A percentile compares a stretch with the other conserved stretches of the same genome.
phyloP scores from a whole-genome alignment of 1,140 invertebrate species.

The Archivesica marissinica region DNA sequence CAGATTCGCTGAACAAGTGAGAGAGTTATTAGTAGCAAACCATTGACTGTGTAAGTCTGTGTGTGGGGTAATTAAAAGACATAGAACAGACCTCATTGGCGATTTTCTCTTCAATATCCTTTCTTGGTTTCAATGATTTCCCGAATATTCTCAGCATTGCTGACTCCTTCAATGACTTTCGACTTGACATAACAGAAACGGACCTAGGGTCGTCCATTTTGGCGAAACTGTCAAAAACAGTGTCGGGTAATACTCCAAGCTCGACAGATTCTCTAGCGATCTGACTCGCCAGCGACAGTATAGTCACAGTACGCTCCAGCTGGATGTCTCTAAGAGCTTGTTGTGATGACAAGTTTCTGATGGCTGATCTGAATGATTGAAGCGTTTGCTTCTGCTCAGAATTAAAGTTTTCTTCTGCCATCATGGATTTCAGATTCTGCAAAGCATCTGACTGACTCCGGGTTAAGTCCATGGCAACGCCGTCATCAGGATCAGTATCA shows the following conservation, averaged over 20 bases:
- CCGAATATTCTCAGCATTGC: background rate
- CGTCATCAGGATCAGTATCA: slow-evolving; percentile 30
- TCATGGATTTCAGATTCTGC: slow-evolving; percentile 68
- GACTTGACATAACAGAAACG: background rate
- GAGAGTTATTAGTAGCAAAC: too few relatives aligned
- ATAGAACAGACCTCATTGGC: background rate
- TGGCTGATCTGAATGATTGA: slow-evolving; percentile 65
- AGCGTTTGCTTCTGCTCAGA: slow-evolving; percentile 68
- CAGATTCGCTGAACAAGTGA: too few relatives aligned
- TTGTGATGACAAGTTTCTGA: slow-evolving; percentile 61
- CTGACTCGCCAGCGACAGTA: slow-evolving; percentile 76
- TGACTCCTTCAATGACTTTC: background rate
- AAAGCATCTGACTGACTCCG: slow-evolving; percentile 57
- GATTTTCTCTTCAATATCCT: too few relatives aligned
- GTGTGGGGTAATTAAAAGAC: too few relatives aligned
- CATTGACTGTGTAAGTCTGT: too few relatives aligned
- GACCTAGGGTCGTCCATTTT: slow-evolving; percentile 1
- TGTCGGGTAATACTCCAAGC: slow-evolving; percentile 73
- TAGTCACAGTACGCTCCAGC: slow-evolving; percentile 71
- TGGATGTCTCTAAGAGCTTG: slow-evolving; percentile 65
- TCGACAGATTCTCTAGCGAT: slow-evolving; percentile 72
- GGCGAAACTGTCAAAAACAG: slow-evolving; percentile 69
- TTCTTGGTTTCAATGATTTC: background rate
- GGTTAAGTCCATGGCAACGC: slow-evolving; percentile 1
- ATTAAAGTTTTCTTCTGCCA: slow-evolving; percentile 69